Evolutionary conservation across 2,888 invertebrate species (phyloP).

Genomic region (Aspidiotus rigidus): DNA sequence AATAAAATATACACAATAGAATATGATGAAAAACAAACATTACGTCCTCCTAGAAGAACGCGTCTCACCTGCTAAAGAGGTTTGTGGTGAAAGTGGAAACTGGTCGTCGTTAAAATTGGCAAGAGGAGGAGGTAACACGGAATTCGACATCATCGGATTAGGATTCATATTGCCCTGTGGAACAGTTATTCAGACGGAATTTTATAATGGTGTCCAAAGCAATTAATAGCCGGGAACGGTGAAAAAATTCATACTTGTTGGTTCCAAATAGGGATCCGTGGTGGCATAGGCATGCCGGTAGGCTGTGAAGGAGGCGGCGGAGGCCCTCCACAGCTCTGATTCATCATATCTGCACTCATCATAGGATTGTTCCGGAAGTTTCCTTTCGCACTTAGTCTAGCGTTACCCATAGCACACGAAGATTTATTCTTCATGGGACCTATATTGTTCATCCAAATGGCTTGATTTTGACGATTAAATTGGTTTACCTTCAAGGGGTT

Average conservation of each 20-base stretch:
- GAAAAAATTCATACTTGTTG: constrained; percentile 34
- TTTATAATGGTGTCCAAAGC: background rate
- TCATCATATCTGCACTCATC: constrained; percentile 26
- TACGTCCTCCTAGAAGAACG: background rate
- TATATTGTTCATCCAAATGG: constrained; percentile 69
- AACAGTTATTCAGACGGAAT: background rate
- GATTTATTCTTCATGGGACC: constrained; percentile 45
- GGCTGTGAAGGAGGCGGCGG: constrained; percentile 6
- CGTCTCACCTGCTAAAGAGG: constrained; percentile 22
- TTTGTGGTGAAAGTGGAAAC: constrained; percentile 25
- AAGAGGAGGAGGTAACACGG: constrained; percentile 25
- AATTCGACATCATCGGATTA: constrained; percentile 22
- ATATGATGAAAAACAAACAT: background rate
- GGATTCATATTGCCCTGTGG: constrained; percentile 31
- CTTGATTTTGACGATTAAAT: constrained; percentile 71
- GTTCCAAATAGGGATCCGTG: constrained; percentile 38
- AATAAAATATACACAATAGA: constrained; percentile 16
- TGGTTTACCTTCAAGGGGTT: constrained; percentile 83
- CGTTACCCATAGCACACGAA: background rate
- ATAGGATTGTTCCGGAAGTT: constrained; percentile 42
- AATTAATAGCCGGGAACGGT: background rate
- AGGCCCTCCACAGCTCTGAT: constrained; percentile 26
- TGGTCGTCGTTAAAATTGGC: constrained; percentile 22
- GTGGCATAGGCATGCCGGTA: constrained; percentile 34
- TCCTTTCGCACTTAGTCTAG: constrained; percentile 38